Conservation (phyloP, 2,113 vertebrate genomes). For the Takifugu bimaculatus region DNA sequence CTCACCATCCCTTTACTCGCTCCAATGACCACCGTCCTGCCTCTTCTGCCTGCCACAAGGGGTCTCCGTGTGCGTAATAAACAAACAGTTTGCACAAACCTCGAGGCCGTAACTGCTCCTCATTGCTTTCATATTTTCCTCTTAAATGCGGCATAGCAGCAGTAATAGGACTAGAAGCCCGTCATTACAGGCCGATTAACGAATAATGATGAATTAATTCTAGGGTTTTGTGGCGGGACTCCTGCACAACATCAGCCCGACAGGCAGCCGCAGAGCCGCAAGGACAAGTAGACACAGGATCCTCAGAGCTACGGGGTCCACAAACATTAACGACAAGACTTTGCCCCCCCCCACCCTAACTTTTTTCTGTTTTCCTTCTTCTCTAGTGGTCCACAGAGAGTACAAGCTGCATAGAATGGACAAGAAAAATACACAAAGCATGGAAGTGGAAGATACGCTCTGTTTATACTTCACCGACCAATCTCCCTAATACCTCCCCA, state of each 20-base stretch:
- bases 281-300: slow-evolving; percentile 56
- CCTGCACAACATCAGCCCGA: slow-evolving; percentile 51
- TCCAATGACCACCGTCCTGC: background rate
- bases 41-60: slow-evolving; percentile 64
- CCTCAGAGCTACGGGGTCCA: slow-evolving; percentile 32
- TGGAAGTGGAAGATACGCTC: slow-evolving; percentile 17
- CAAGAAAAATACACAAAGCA: slow-evolving; percentile 16
- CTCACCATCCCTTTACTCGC: slow-evolving; percentile 12
- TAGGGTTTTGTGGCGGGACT: slow-evolving; percentile 34
- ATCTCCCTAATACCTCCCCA: slow-evolving; percentile 49
- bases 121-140: slow-evolving; percentile 9
- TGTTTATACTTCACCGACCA: background rate
- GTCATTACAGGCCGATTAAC: slow-evolving; percentile 29
- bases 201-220: slow-evolving; percentile 36
- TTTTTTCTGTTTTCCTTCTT: slow-evolving; percentile 7
- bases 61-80: slow-evolving; percentile 64
- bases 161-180: slow-evolving; percentile 26
- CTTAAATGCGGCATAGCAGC: slow-evolving; percentile 34
- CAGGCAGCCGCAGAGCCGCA: slow-evolving; percentile 34
- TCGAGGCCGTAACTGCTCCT: background rate
- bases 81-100: slow-evolving; percentile 23
- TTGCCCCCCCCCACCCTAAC: background rate
- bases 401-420: background rate
- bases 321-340: slow-evolving; percentile 28
- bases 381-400: slow-evolving; percentile 1